These are phyloP conservation scores for Coenonympha arcania DNA, from an alignment of 2,888 invertebrate genomes.

Conservation along the genomic window DNA sequence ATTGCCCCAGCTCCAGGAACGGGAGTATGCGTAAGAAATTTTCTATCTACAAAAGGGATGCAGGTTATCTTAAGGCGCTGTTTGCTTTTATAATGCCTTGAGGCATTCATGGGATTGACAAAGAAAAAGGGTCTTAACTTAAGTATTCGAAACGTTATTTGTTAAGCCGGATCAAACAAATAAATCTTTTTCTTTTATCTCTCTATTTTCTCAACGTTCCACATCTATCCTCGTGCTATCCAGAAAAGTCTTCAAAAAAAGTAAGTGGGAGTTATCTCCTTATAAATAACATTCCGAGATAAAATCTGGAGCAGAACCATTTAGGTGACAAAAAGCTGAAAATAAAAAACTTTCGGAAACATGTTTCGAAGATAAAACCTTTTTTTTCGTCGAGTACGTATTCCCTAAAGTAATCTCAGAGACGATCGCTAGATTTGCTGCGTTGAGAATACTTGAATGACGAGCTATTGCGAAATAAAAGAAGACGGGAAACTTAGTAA, in stretches of 20 bases:
- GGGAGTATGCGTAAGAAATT: no score
- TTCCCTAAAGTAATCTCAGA: background rate
- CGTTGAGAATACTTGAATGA: background rate
- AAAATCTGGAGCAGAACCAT: constrained; percentile 4
- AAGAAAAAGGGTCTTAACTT: no score
- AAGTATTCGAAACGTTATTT: background rate
- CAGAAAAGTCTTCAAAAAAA: background rate
- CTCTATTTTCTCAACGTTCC: background rate
- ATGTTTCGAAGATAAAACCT: constrained; percentile 15
- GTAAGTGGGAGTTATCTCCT: background rate
- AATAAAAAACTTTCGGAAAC: constrained; percentile 5
- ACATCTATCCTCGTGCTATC: background rate
- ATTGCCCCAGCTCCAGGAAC: no score
- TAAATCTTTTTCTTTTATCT: background rate
- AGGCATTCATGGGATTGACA: no score
- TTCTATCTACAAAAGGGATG: no score
- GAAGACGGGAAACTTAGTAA: no score
- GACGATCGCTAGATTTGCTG: background rate
- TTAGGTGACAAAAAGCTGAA: background rate
- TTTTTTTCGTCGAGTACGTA: constrained; percentile 9
- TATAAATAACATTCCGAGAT: constrained; percentile 1
- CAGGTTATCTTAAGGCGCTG: no score
- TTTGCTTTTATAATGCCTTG: no score
- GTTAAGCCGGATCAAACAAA: background rate
- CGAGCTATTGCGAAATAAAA: no score